phyloP scores from a whole-genome alignment of 1,140 invertebrate species.

The Steinernema khuongi region DNA sequence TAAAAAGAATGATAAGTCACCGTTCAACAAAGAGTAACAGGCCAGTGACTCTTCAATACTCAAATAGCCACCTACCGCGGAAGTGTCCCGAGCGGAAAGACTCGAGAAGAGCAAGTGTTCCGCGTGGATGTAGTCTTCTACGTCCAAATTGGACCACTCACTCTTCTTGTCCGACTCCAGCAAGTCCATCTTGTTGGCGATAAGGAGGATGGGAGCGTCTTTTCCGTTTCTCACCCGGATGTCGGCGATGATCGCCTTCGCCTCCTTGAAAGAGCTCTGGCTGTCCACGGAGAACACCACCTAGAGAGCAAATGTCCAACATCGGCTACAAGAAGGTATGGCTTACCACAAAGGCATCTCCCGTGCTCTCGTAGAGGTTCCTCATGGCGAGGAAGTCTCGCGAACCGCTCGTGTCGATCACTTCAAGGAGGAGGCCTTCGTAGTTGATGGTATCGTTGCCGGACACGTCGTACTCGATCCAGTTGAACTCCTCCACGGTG shows the following conservation, averaged over 20 bases:
- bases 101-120: neutral
- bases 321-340: neutral
- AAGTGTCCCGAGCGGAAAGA: neutral
- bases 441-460: slow-evolving; percentile 21
- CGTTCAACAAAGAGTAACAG: too few species aligned
- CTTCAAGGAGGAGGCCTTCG: slow-evolving; percentile 21
- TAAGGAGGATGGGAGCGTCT: slow-evolving; percentile 32
- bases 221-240: slow-evolving; percentile 45
- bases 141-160: neutral
- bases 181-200: slow-evolving; percentile 19
- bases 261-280: slow-evolving; percentile 45
- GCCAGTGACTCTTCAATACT: neutral
- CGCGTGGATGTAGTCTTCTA: neutral
- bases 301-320: slow-evolving; percentile 26
- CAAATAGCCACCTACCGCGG: neutral
- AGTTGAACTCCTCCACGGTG: slow-evolving; percentile 57
- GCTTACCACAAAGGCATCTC: slow-evolving; percentile 50
- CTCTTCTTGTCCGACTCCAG: neutral
- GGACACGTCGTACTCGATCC: slow-evolving; percentile 53
- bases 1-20: neutral
- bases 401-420: slow-evolving; percentile 52
- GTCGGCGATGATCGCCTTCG: slow-evolving; percentile 47
- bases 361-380: slow-evolving; percentile 48
- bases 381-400: slow-evolving; percentile 56
- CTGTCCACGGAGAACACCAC: slow-evolving; percentile 51